A percentile compares a stretch with the other conserved stretches of the same genome.
Conservation (phyloP, 1,140 invertebrate genomes). For the Stenopsyche tienmushanensis region DNA sequence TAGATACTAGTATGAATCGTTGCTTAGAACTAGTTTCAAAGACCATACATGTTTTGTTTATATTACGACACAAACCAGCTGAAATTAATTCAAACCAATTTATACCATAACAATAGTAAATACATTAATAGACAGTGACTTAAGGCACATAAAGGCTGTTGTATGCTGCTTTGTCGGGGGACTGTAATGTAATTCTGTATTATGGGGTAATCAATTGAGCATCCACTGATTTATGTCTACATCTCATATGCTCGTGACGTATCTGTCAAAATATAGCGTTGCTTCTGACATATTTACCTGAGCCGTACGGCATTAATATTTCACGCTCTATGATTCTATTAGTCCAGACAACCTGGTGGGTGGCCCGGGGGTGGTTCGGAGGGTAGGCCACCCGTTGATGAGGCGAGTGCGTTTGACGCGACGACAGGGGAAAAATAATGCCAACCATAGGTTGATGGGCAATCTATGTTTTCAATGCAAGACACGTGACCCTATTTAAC, state of each 20-base stretch:
- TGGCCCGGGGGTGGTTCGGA: not conserved
- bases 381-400: slow-evolving; percentile 9
- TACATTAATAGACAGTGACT: too few relatives aligned
- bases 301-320: slow-evolving; percentile 5
- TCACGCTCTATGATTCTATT: slow-evolving; percentile 19
- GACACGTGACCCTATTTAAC: slow-evolving; percentile 16
- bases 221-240: too few relatives aligned
- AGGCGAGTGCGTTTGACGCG: slow-evolving; percentile 10
- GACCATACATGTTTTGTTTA: too few relatives aligned
- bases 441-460: slow-evolving; percentile 7
- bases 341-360: slow-evolving; percentile 2
- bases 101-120: too few relatives aligned
- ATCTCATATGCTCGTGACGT: slow-evolving; percentile 13
- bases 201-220: too few relatives aligned
- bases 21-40: too few relatives aligned
- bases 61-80: too few relatives aligned
- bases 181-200: too few relatives aligned
- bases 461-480: not conserved
- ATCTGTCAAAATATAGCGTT: slow-evolving; percentile 16
- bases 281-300: slow-evolving; percentile 20
- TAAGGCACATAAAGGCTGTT: too few relatives aligned
- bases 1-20: too few relatives aligned
- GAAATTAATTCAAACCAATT: too few relatives aligned
- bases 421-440: not conserved
- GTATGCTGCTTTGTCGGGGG: too few relatives aligned